Evolutionary conservation across 2,113 vertebrate species (phyloP), one percentile per base, ranked within the genome.

Genomic region (Neolamprologus hecqui): DNA sequence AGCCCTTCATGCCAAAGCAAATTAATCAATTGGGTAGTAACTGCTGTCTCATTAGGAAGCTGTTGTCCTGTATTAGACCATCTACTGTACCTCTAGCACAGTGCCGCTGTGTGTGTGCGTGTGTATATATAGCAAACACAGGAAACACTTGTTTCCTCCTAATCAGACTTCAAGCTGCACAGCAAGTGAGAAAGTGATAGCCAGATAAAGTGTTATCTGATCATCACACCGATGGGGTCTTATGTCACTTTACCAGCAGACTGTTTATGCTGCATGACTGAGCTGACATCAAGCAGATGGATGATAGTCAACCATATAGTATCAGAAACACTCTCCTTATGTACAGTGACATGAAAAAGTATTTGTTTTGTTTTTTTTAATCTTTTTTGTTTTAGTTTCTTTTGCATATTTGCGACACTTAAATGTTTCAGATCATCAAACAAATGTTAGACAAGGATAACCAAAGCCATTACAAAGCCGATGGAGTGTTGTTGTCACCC

Each of bases 11-110:
- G 73, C 91, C 83, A 90, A 87, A 84, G 86, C 83, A 91, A 88
- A 87, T 80, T 42, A 82, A 51, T 91, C 49, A 45, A 90, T 93
- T 6, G 10, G 23, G 23, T 88, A 47, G 91, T 90, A 93, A 88
- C 84, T 84, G 91, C 93, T 94, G 93, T 89, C 84, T 82, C 84
- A 88, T 94, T 91, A 90, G 79, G 92, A 87, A 83, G 86, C 47
- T 70, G 82, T 90, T 89, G 86, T 86, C 33, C 81, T 81, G 81
- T 92, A 88, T 91, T 91, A 85, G 92, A 92, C 79, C 88, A 82
- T 77, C 79, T 82, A 58, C 81, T 83, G 79, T 85, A 87, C 54
- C 57, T 88, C 58, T 91, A 89, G 89, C 88, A 70, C 73, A 58
- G 45, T 85, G 90, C 77, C 89, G 53, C 68, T 86, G 45, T 60